Percentiles rank a stretch among this genome's conserved stretches.
Conservation (phyloP, 2,888 invertebrate species). For the Hymenopus coronatus region DNA sequence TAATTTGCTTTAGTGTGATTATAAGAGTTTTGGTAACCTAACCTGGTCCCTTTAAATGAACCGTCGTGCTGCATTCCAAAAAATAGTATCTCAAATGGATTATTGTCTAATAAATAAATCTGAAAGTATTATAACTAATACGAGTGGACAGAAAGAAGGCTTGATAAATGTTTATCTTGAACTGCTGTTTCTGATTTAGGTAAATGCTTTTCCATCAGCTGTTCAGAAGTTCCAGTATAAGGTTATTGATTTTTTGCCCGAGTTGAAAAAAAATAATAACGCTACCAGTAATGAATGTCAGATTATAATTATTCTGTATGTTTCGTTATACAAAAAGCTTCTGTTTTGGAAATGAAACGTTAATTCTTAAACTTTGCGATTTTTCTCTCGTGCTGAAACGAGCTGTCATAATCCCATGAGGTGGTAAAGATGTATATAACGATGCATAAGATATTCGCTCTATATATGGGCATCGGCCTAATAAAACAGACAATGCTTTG, state of each 20-base stretch:
- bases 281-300: neutral
- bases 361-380: neutral
- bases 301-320: neutral
- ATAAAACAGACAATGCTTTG: no score
- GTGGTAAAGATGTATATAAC: neutral
- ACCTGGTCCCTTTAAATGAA: neutral
- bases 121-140: neutral
- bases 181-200: neutral
- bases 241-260: constrained; percentile 18
- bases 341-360: no score
- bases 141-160: neutral
- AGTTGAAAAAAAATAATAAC: neutral
- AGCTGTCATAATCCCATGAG: neutral
- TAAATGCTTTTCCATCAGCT: neutral
- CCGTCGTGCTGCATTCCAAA: neutral
- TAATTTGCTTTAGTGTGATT: neutral
- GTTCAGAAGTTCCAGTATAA: constrained; percentile 2
- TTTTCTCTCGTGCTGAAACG: neutral
- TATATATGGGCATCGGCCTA: no score
- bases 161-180: neutral
- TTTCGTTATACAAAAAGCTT: neutral
- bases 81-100: neutral
- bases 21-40: neutral
- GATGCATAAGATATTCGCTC: no score
- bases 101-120: neutral